Evolutionary conservation across 2,888 invertebrate genomes (phyloP).

Genomic region (Alloscopus bannaensis): DNA sequence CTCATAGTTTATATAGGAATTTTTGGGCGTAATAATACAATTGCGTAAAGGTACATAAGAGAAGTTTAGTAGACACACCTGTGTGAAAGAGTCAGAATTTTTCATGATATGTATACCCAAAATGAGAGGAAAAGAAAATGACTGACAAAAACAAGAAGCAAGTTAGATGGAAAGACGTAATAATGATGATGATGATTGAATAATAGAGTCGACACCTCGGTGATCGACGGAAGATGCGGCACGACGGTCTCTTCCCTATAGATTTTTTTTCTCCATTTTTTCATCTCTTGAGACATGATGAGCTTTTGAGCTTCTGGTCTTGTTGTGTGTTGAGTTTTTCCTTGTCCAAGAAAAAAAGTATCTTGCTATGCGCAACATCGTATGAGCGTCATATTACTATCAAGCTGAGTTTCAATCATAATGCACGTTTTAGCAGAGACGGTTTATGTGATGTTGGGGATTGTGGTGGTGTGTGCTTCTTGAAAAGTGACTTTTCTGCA

Average conservation of each 20-base stretch:
- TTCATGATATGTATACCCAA: not conserved
- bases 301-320: slow-evolving; percentile 62
- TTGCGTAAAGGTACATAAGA: too few relatives aligned
- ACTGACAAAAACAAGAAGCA: slow-evolving; percentile 55
- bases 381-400: not conserved
- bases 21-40: too few relatives aligned
- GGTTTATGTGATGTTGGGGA: not conserved
- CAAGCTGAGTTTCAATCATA: not conserved
- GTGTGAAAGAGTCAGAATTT: slow-evolving; percentile 15
- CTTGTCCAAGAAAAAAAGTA: not conserved
- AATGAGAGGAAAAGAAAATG: slow-evolving; percentile 4
- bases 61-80: too few relatives aligned
- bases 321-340: slow-evolving; percentile 31
- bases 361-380: not conserved
- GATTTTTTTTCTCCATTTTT: slow-evolving; percentile 49
- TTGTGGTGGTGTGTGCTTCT: not conserved
- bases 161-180: slow-evolving; percentile 46
- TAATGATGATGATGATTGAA: slow-evolving; percentile 58
- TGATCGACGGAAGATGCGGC: slow-evolving; percentile 63
- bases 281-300: slow-evolving; percentile 46
- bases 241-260: too few relatives aligned
- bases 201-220: slow-evolving; percentile 63
- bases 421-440: slow-evolving; percentile 6
- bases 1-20: not conserved
- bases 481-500: slow-evolving; percentile 23